Evolutionary conservation across 2,113 vertebrate genomes (phyloP).

Genomic region (Nematolebias whitei): DNA sequence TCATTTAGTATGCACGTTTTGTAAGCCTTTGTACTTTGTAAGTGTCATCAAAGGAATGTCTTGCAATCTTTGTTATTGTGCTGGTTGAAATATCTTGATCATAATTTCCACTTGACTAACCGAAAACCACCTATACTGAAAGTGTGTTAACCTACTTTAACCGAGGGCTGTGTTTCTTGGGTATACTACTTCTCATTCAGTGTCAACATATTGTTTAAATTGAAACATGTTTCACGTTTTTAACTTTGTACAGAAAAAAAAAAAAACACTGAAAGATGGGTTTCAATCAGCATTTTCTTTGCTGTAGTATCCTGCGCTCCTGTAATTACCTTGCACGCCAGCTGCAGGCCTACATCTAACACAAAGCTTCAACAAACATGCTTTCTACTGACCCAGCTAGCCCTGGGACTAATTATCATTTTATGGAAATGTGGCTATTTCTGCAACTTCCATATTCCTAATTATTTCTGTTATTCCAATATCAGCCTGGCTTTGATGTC

Average conservation of each 20-base stretch:
- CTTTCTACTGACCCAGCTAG: constrained; percentile 82
- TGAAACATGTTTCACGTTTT: constrained; percentile 37
- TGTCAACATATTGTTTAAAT: constrained; percentile 37
- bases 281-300: constrained; percentile 59
- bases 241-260: constrained; percentile 5
- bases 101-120: constrained; percentile 61
- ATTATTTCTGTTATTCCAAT: constrained; percentile 99
- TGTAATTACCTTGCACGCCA: constrained; percentile 71
- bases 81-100: constrained; percentile 52
- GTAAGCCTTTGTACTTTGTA: constrained; percentile 49
- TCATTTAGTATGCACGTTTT: constrained; percentile 48
- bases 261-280: constrained; percentile 31
- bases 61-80: constrained; percentile 42
- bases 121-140: constrained; percentile 55
- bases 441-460: constrained; percentile 96
- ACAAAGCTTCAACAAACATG: constrained; percentile 70
- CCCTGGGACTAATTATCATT: constrained; percentile 98
- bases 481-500: constrained; percentile 96
- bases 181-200: constrained; percentile 20
- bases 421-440: constrained; percentile 98
- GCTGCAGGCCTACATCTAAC: constrained; percentile 54
- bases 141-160: constrained; percentile 58
- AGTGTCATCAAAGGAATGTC: constrained; percentile 47
- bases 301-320: constrained; percentile 40
- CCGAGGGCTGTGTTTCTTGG: constrained; percentile 25